phyloP scores from a whole-genome alignment of 2,797 vertebrate species.

The Pachyuromys duprasi region DNA sequence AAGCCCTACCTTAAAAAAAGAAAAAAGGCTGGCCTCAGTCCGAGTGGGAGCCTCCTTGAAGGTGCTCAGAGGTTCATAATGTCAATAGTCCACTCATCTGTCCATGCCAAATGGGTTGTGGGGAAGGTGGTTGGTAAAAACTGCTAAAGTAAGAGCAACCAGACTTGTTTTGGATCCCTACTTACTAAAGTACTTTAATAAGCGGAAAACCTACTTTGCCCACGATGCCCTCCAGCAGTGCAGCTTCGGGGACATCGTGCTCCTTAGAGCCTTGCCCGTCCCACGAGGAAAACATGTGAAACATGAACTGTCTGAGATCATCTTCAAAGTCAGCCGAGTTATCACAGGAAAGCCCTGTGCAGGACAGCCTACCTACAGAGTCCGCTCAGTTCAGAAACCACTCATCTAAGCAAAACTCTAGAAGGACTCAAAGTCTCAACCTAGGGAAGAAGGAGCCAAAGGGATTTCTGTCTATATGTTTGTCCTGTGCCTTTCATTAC shows the following conservation, averaged over 20 bases:
- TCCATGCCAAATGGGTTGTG: slow-evolving; percentile 97
- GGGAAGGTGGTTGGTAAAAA: slow-evolving; percentile 95
- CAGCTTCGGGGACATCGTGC: slow-evolving; percentile 94
- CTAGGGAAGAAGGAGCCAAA: slow-evolving; percentile 72
- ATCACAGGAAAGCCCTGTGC: slow-evolving; percentile 94
- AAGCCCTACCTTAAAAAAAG: background rate
- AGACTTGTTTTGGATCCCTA: slow-evolving; percentile 96
- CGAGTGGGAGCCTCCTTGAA: background rate
- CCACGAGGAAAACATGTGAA: slow-evolving; percentile 94
- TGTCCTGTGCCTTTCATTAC: slow-evolving; percentile 17
- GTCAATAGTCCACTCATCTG: slow-evolving; percentile 85
- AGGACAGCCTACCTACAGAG: slow-evolving; percentile 91
- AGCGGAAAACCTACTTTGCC: slow-evolving; percentile 98
- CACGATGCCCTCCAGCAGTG: slow-evolving; percentile 95
- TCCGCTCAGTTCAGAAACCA: slow-evolving; percentile 85
- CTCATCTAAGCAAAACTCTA: slow-evolving; percentile 89
- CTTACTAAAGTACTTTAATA: slow-evolving; percentile 98
- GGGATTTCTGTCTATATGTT: slow-evolving; percentile 34
- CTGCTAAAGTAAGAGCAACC: slow-evolving; percentile 96
- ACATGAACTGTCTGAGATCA: slow-evolving; percentile 95
- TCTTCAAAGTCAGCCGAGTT: slow-evolving; percentile 95
- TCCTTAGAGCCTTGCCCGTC: slow-evolving; percentile 94
- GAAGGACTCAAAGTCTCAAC: slow-evolving; percentile 90
- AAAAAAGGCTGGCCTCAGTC: background rate
- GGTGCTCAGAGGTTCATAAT: slow-evolving; percentile 65